phyloP scores from a whole-genome alignment of 2,888 invertebrate species.

The Adineta ricciae region DNA sequence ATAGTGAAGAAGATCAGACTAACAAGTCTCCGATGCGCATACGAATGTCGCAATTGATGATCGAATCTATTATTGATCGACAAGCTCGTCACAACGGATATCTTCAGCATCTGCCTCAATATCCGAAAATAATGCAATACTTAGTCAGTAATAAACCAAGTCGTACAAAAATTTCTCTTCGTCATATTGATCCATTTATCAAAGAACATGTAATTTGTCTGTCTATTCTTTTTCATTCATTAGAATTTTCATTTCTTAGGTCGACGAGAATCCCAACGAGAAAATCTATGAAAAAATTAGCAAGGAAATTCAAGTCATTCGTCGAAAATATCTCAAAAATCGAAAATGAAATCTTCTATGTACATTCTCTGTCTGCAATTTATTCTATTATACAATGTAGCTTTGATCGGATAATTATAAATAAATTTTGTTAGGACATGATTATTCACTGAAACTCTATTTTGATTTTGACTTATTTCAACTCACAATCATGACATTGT shows the following conservation, averaged over 20 bases:
- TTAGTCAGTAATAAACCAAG: background rate
- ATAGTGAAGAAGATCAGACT: background rate
- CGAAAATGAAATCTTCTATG: background rate
- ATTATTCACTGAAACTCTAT: no score
- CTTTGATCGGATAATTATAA: background rate
- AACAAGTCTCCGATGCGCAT: background rate
- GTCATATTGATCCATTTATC: background rate
- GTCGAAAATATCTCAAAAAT: background rate
- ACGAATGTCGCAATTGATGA: background rate
- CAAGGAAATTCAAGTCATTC: background rate
- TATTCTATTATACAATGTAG: background rate
- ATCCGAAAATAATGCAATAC: background rate
- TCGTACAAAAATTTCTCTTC: background rate
- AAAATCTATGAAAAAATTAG: background rate
- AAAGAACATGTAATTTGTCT: background rate
- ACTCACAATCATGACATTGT: no score
- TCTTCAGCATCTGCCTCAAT: background rate
- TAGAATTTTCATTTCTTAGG: background rate
- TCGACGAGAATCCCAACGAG: background rate
- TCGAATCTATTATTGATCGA: background rate
- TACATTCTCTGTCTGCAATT: background rate
- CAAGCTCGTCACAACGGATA: background rate
- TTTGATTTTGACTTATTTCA: no score
- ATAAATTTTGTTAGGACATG: background rate
- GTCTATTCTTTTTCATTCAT: background rate